phyloP scores from a whole-genome alignment of 1,140 invertebrate genomes.

The Capitella teleta region DNA sequence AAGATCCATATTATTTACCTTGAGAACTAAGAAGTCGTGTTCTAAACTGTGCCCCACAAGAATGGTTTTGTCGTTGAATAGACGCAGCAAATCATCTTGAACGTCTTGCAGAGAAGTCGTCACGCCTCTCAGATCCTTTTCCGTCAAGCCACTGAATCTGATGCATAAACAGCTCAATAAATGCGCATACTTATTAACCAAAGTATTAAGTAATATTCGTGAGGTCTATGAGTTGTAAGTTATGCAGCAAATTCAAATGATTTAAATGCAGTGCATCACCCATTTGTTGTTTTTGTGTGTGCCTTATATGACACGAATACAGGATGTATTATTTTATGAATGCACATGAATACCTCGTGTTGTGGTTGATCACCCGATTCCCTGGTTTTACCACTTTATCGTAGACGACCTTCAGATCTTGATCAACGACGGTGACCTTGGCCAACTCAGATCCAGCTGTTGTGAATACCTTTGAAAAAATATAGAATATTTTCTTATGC shows the following conservation, averaged over 20 bases:
- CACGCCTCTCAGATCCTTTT: slow-evolving; percentile 27
- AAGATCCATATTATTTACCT: no score
- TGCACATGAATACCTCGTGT: slow-evolving; percentile 30
- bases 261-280: no score
- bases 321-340: no score
- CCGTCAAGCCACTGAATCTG: slow-evolving; percentile 40
- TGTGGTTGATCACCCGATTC: slow-evolving; percentile 62
- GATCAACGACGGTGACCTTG: slow-evolving; percentile 78
- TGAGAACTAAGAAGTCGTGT: slow-evolving; percentile 86
- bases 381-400: slow-evolving; percentile 67
- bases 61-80: slow-evolving; percentile 82
- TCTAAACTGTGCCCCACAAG: slow-evolving; percentile 93
- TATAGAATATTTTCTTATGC: no score
- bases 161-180: no score
- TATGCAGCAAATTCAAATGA: no score
- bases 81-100: slow-evolving; percentile 73
- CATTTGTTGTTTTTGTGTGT: no score
- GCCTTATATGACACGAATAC: no score
- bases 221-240: no score
- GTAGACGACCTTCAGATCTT: slow-evolving; percentile 66
- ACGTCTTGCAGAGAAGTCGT: slow-evolving; percentile 52
- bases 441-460: slow-evolving; percentile 80
- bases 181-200: no score
- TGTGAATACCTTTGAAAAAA: slow-evolving; percentile 64
- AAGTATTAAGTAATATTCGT: no score